Evolutionary conservation across 2,797 vertebrate genomes (phyloP), one percentile per base, ranked within the genome.

Genomic region (Ptychadena robeensis): DNA sequence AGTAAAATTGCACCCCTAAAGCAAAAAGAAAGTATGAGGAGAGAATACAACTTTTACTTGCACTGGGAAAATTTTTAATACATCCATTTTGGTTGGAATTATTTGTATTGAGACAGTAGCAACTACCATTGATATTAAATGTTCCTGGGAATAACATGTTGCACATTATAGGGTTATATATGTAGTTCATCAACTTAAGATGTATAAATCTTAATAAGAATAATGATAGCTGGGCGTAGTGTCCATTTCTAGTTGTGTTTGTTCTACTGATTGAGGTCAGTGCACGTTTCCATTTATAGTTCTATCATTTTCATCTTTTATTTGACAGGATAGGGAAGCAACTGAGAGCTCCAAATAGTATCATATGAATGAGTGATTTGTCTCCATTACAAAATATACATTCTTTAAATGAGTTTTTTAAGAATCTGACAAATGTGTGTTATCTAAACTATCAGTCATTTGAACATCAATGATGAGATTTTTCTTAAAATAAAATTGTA

Each of bases 391-490:
- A 25, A 59, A 59, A 59, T 59, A 59, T 59, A 25, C 53, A 59
- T n/a, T 7, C 53, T 59, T n/a, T 59, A 9, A 5, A 59, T 25
- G n/a, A 59, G 53, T 10, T 59, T 59, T 53, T 59, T n/a, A 12
- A 59, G n/a, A 59, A 59, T n/a, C 2, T 59, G 53, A 59, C 53
- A 25, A 59, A 59, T 59, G 6, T 59, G 53, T 59, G 9, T 59
- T 59, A 25, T 59, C n/a, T n/a, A 59, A 59, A 25, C 53, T 59
- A n/a, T 59, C 53, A 59, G 53, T 25, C 53, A 59, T 59, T 59
- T 59, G 22, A 59, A 59, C 53, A 59, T 59, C n/a, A 22, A 22
- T 59, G 53, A 59, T 59, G 53, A 59, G n/a, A 59, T 59, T 59
- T 59, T 59, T 59, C 53, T 59, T 59, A 59, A 15, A 59, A 48